Conservation (phyloP, 2,888 invertebrate species). For the Coelogynopora nodosa region DNA sequence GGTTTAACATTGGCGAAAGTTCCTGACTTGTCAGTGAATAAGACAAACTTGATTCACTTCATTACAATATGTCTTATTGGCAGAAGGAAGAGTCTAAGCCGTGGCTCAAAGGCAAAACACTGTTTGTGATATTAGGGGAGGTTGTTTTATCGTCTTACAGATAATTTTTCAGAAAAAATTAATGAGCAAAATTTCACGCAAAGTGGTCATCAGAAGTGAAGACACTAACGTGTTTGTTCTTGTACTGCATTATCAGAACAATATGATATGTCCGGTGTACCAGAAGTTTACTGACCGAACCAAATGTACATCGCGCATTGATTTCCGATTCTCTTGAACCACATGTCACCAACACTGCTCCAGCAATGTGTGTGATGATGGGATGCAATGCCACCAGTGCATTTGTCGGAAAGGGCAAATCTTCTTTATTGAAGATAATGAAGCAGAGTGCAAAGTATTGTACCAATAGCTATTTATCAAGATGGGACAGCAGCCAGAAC, state of each 20-base stretch:
- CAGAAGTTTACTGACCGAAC: not conserved
- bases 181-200: not conserved
- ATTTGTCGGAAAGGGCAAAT: too few species aligned
- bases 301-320: not conserved
- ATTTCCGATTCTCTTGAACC: not conserved
- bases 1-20: not conserved
- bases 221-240: not conserved
- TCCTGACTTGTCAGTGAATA: not conserved
- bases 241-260: not conserved
- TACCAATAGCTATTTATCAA: not conserved
- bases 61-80: not conserved
- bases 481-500: not conserved
- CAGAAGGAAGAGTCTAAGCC: conserved; percentile 6
- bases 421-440: not conserved
- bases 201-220: not conserved
- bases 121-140: conserved; percentile 3
- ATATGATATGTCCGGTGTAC: not conserved
- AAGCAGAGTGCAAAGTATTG: not conserved
- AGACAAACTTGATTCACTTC: conserved; percentile 24
- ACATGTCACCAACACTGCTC: not conserved
- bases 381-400: not conserved
- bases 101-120: conserved; percentile 5
- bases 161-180: conserved; percentile 2
- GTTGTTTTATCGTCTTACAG: not conserved
- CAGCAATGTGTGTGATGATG: not conserved